Percentiles rank a stretch among this genome's conserved stretches.
Conservation (phyloP, 2,888 invertebrate genomes). For the Corythucha ciliata region DNA sequence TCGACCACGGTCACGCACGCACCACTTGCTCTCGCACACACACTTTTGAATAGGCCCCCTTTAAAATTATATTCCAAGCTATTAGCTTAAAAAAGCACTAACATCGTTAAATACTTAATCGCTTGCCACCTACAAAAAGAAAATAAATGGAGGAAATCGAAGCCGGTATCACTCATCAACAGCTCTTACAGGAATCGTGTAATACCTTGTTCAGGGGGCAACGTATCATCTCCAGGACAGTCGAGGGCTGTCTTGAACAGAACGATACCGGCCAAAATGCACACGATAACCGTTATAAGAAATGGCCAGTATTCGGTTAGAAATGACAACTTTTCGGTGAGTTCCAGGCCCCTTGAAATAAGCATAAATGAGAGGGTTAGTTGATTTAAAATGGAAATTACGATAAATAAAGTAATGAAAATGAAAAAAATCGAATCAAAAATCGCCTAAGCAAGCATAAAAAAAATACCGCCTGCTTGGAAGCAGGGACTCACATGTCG, state of each 20-base stretch:
- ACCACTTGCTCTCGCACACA: too few species aligned
- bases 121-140: constrained; percentile 29
- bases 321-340: constrained; percentile 39
- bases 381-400: too few species aligned
- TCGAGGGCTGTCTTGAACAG: constrained; percentile 32
- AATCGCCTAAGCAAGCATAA: too few species aligned
- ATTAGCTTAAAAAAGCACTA: too few species aligned
- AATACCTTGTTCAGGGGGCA: constrained; percentile 30
- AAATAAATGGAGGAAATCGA: not conserved
- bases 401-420: too few species aligned
- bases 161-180: not conserved
- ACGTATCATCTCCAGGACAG: constrained; percentile 22
- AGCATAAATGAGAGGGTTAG: too few species aligned
- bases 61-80: too few species aligned
- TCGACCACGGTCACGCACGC: too few species aligned
- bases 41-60: too few species aligned
- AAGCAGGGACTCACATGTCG: too few species aligned
- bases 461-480: too few species aligned
- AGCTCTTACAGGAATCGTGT: constrained; percentile 9
- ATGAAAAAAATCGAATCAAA: too few species aligned
- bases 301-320: constrained; percentile 42
- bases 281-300: constrained; percentile 38
- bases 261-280: constrained; percentile 37
- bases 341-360: constrained; percentile 21
- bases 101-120: constrained; percentile 29